Evolutionary conservation across 1,140 invertebrate species (phyloP).

Genomic region (Cyclina sinensis): DNA sequence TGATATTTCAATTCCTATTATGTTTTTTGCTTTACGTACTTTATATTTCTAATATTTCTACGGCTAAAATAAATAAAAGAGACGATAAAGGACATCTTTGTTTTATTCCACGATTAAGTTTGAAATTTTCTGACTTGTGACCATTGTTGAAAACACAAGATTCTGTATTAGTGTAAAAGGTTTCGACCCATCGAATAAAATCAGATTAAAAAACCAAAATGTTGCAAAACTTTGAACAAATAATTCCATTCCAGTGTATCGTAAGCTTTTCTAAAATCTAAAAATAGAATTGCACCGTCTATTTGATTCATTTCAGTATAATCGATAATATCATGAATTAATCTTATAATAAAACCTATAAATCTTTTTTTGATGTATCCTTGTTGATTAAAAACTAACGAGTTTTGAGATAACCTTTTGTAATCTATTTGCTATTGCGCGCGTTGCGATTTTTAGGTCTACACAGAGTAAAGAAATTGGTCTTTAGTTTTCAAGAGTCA

Average conservation of each 20-base stretch:
- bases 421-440: background rate
- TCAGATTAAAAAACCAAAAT: constrained; percentile 10
- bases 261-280: constrained; percentile 37
- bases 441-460: background rate
- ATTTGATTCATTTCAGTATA: background rate
- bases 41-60: background rate
- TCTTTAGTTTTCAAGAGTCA: background rate
- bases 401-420: background rate
- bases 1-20: background rate
- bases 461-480: background rate
- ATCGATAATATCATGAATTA: constrained; percentile 22
- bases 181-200: constrained; percentile 21
- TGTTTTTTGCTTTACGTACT: background rate
- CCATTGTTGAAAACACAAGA: background rate
- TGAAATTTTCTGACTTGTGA: background rate
- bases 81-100: background rate
- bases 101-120: background rate
- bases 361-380: constrained; percentile 20
- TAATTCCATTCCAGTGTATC: constrained; percentile 17
- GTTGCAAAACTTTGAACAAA: constrained; percentile 7
- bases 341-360: constrained; percentile 4
- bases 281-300: background rate
- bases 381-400: constrained; percentile 30
- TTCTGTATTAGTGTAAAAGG: background rate
- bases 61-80: background rate